Evolutionary conservation across 2,113 vertebrate species (phyloP), one percentile per base, ranked within the genome.

Genomic region (Dipodomys ordii): DNA sequence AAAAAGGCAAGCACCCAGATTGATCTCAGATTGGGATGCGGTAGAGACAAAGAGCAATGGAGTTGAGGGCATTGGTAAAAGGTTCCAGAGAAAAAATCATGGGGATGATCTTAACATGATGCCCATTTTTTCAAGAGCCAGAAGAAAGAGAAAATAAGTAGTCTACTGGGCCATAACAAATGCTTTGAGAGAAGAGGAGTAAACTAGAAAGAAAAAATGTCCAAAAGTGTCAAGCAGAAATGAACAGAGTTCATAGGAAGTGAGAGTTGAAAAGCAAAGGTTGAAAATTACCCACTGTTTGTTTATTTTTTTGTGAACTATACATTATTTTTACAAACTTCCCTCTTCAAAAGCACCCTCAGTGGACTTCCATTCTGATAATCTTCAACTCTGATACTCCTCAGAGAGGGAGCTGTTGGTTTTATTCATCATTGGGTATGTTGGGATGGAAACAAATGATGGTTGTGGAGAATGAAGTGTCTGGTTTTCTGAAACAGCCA

Each of bases 81-180:
- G 57, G 57, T 62, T 80, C 49, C 60, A 87, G 62, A 89, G 44
- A 72, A 23, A 86, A 89, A 89, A 69, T 60, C 32, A 12, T 18
- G 4, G 60, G 27, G 65, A 4, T 74, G 83, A 32, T 57, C 64
- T 78, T 64, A 22, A 2, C 27, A 72, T 74, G 49, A 10, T 25
- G 53, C 49, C 60, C 71, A 62, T 39, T 87, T 93, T 74, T 69
- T 73, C 60, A 67, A 49, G 49, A 44, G 65, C 64, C 64, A 88
- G 49, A 78, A 71, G 74, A 30, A 19, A 95, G 57, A 92, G 32
- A 79, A 94, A 92, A 53, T 53, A 80, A 35, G 62, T 53, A 15
- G 16, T 71, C 68, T 93, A 82, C 22, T 12, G 49, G 49, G 49
- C 49, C 49, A n/a, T 60, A 87, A 80, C 22, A 57, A 44, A 39